Base-by-base conservation (phyloP, 2,888 invertebrate species). In the Brenthis hecate region DNA sequence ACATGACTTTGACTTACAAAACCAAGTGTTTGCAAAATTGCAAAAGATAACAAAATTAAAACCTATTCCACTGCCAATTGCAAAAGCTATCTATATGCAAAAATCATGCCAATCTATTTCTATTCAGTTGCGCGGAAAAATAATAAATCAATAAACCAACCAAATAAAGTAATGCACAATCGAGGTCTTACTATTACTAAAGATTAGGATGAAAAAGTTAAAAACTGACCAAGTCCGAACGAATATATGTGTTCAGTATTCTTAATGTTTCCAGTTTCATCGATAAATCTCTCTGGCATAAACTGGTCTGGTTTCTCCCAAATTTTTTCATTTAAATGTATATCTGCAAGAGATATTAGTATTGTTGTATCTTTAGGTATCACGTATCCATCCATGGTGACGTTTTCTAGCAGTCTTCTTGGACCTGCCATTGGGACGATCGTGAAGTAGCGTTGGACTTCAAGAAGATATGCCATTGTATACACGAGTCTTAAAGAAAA, bases 161-260 rank as follows among this genome's bases (percentile, higher is more conserved):
- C 1, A 6, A 8, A 36, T 32, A 36, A 36, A 36, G 6, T n/a
- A 5, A 6, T 1, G 6, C 4, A 28, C 28, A 28, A 36, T 43
- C 36, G 36, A 43, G 11, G 11, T 43, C 11, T 36, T 56, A 32
- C n/a, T 56, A n/a, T 32, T 8, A 56, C 8, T 32, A 32, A n/a
- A 28, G 14, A 55, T 32, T 16, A 14, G 32, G 36, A 56, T 8
- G 8, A 36, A 54, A 23, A 6, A 32, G 36, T 8, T 32, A 11
- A 11, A 23, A 28, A 82, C 84, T 81, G 84, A 96, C 96, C 96
- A 80, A 94, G 86, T 71, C 96, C 96, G 78, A 96, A 96, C 13
- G 94, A 93, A 69, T 94, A 93, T 77, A 94, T 92, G 74, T 94
- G 87, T 73, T 94, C 94, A 64, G 93, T 91, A 73, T 89, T 91